phyloP scores from a whole-genome alignment of 2,797 vertebrate genomes.

The Arrhamphus sclerolepis region DNA sequence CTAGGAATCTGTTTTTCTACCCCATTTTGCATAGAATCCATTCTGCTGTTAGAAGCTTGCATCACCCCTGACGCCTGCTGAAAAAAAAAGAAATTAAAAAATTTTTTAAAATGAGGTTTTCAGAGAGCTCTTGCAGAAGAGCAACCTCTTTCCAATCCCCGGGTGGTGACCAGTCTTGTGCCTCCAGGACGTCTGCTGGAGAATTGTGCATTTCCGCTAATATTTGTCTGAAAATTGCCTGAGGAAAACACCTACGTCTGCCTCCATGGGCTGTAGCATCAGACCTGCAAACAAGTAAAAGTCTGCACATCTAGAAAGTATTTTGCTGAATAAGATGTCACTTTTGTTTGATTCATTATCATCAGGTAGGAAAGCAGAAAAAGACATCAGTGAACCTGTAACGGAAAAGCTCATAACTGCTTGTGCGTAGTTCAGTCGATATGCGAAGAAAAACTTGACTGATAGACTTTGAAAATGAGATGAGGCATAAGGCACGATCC shows the following conservation, averaged over 20 bases:
- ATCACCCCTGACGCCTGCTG: slow-evolving; percentile 48
- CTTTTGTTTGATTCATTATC: slow-evolving; percentile 41
- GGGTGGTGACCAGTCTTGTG: slow-evolving; percentile 41
- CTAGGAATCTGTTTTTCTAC: slow-evolving; percentile 57
- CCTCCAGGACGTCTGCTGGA: slow-evolving; percentile 48
- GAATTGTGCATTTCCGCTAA: slow-evolving; percentile 51
- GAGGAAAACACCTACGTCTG: slow-evolving; percentile 44
- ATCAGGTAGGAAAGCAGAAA: slow-evolving; percentile 32
- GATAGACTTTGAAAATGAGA: too few species aligned
- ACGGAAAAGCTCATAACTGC: too few species aligned
- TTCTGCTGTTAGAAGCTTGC: slow-evolving; percentile 56
- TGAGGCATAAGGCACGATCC: too few species aligned
- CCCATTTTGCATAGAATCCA: slow-evolving; percentile 54
- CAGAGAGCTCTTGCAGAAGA: slow-evolving; percentile 24
- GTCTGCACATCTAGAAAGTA: slow-evolving; percentile 23
- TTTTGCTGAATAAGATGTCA: slow-evolving; percentile 29
- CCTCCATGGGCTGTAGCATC: slow-evolving; percentile 38
- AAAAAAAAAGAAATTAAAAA: too few species aligned
- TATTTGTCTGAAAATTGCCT: slow-evolving; percentile 53
- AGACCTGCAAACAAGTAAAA: slow-evolving; percentile 35
- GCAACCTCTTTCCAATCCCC: not conserved
- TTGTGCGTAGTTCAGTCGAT: too few species aligned
- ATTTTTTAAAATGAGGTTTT: slow-evolving; percentile 39
- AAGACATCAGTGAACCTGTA: not conserved
- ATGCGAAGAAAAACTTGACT: too few species aligned